Evolutionary conservation across 2,113 vertebrate species (phyloP).

Genomic region (Rattus norvegicus): DNA sequence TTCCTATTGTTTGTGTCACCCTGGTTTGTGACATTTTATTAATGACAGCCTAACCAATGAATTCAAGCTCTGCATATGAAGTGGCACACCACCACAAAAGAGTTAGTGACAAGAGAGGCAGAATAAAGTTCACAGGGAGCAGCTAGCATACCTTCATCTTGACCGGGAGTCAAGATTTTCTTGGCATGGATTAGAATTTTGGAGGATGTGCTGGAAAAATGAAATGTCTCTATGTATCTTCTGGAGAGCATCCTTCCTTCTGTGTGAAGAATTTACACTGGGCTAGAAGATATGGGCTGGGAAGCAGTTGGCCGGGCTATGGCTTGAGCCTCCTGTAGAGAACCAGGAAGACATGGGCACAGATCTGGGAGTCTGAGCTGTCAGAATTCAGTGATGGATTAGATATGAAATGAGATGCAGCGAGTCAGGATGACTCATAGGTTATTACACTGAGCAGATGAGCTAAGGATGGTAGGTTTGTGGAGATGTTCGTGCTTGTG

Average conservation of each 20-base stretch:
- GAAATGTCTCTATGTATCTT: background rate
- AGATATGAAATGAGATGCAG: background rate
- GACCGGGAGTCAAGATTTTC: background rate
- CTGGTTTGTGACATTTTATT: background rate
- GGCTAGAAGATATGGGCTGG: background rate
- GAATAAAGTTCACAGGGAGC: background rate
- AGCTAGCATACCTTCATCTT: background rate
- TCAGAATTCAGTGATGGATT: conserved; percentile 32
- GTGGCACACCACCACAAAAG: too few relatives aligned
- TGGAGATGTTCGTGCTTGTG: background rate
- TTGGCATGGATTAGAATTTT: background rate
- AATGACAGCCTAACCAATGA: background rate
- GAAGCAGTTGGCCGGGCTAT: background rate
- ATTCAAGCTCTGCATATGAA: background rate
- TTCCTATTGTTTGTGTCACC: background rate
- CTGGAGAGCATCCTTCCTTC: background rate
- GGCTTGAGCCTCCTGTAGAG: background rate
- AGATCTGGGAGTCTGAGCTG: background rate
- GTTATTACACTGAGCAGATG: background rate
- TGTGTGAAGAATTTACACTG: background rate
- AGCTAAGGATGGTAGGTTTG: background rate
- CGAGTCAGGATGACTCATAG: background rate
- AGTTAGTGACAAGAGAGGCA: background rate
- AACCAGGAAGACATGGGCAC: background rate
- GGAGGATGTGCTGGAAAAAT: background rate